Conservation (phyloP, 2,888 invertebrate species). For the Phymatocera aterrima region DNA sequence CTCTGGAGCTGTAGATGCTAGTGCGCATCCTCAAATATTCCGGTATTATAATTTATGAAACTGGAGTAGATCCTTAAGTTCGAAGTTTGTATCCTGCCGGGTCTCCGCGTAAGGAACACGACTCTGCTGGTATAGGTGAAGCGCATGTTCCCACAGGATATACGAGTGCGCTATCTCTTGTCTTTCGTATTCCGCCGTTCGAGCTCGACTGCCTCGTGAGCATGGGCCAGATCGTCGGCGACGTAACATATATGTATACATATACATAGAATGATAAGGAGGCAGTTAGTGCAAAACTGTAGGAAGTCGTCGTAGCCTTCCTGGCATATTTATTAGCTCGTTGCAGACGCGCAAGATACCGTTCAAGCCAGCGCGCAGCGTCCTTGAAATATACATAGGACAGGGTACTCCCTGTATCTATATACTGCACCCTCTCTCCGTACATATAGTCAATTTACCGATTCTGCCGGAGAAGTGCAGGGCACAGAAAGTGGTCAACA, state of each 20-base stretch:
- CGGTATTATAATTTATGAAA: slow-evolving; percentile 41
- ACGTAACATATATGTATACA: not conserved
- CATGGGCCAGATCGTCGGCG: not conserved
- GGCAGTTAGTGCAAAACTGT: slow-evolving; percentile 32
- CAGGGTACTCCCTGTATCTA: not conserved
- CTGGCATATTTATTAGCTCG: slow-evolving; percentile 41
- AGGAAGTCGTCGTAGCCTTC: slow-evolving; percentile 18
- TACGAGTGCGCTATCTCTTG: slow-evolving; percentile 26
- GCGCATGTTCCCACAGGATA: not conserved
- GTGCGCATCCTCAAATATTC: slow-evolving; percentile 23
- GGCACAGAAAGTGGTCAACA: slow-evolving; percentile 21
- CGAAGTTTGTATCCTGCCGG: not conserved
- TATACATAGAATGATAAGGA: slow-evolving; percentile 10
- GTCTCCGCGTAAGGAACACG: not conserved
- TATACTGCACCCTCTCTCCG: not conserved
- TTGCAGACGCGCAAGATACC: not conserved
- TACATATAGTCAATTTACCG: not conserved
- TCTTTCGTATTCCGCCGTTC: slow-evolving; percentile 33
- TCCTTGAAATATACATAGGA: slow-evolving; percentile 28
- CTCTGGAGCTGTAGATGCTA: not conserved
- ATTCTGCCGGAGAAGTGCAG: not conserved
- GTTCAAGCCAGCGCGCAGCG: not conserved
- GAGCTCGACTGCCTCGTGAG: not conserved
- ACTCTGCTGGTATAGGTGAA: not conserved
- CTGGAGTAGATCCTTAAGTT: slow-evolving; percentile 26